Conservation (phyloP, 64 coral and sea anemone species). For the Cladopsammia gracilis region DNA sequence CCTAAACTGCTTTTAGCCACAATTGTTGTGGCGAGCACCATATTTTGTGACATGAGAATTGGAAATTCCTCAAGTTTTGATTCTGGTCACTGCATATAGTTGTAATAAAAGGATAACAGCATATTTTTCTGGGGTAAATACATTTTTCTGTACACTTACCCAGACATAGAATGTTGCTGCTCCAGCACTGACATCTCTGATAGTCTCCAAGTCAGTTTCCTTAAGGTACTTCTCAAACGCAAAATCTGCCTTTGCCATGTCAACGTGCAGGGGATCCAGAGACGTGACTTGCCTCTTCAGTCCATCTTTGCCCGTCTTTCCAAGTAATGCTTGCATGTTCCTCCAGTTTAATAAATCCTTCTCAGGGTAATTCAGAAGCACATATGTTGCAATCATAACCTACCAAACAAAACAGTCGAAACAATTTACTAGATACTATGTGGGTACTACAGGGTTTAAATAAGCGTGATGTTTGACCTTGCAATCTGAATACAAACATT, state of each 20-base stretch:
- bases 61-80: background rate
- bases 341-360: constrained; percentile 93
- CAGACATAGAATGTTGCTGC: constrained; percentile 99
- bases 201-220: constrained; percentile 82
- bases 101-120: no score
- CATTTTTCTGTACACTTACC: constrained; percentile 55
- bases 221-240: constrained; percentile 86
- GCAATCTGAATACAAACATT: no score
- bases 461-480: no score
- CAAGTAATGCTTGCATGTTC: constrained; percentile 96
- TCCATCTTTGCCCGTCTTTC: constrained; percentile 97
- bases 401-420: background rate
- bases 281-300: constrained; percentile 93
- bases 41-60: background rate
- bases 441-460: no score
- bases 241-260: constrained; percentile 86
- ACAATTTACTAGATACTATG: no score
- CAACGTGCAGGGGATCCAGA: constrained; percentile 83
- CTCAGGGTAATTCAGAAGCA: constrained; percentile 89
- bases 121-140: no score
- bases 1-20: no score
- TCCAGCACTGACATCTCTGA: constrained; percentile 96
- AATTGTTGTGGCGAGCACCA: no score
- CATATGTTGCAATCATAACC: constrained; percentile 96
- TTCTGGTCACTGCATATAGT: no score